These are phyloP conservation scores for Meghimatium bilineatum DNA, from an alignment of 2,888 invertebrate genomes.

Conservation along the genomic window DNA sequence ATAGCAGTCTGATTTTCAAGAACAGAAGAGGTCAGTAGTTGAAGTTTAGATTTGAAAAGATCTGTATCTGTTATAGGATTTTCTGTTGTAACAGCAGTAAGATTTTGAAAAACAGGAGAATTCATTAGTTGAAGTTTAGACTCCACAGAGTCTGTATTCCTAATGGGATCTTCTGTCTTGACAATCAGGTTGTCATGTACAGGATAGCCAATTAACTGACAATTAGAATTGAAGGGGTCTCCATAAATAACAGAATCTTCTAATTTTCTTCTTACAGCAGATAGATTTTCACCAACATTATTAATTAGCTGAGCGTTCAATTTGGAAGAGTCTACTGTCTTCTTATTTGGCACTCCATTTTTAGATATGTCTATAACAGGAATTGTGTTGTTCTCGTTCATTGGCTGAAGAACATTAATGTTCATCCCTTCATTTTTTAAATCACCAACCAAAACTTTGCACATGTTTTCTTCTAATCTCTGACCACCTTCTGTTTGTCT, in stretches of 20 bases:
- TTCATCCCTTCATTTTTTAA: neutral
- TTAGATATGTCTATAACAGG: neutral
- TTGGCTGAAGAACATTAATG: neutral
- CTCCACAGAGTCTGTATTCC: constrained; percentile 26
- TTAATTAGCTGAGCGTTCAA: constrained; percentile 3
- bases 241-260: neutral
- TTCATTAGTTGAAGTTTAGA: constrained; percentile 20
- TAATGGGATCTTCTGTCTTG: neutral
- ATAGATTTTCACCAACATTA: neutral
- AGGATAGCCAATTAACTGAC: neutral
- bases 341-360: no score
- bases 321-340: constrained; percentile 32
- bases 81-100: neutral
- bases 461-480: neutral
- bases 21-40: neutral
- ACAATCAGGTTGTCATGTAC: neutral
- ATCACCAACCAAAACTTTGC: neutral
- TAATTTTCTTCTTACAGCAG: neutral
- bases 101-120: neutral
- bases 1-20: neutral
- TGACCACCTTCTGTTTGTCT: neutral
- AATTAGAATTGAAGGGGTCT: constrained; percentile 9
- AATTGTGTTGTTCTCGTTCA: neutral
- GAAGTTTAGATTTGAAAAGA: constrained; percentile 31
- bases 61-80: neutral